Base-by-base conservation (phyloP, 1,140 invertebrate species). In the Lanistes nyassanus region DNA sequence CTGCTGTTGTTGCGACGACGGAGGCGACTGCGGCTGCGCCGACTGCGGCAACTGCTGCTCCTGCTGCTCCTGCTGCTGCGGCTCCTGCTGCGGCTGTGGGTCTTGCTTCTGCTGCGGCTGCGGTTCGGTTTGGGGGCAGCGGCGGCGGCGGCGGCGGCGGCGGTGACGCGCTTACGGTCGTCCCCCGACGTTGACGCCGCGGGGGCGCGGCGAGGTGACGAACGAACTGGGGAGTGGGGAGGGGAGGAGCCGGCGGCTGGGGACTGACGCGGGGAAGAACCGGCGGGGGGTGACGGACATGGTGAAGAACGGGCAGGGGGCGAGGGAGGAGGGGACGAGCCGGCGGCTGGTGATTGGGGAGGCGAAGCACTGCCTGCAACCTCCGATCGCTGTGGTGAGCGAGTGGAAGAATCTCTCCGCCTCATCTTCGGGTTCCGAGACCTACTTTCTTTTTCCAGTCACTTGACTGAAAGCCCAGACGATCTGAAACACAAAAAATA, bases 1-100 rank as follows among this genome's bases (percentile, higher is more conserved):
- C 68, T 76, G 4, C 77, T 70, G 23, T 66, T 51, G 36, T 76
- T 37, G 31, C 70, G 64, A 11, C 81, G 34, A 37, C 76, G 60
- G 19, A 82, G 70, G 42, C 75, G 74, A 5, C 79, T 74, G 39
- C 42, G 53, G 58, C 39, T 39, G 13, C 47, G 21, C 23, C 56
- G 56, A 13, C 68, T 36, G 13, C 42, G 13, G 36, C n/a, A n/a
- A 29, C 56, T 26, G 42, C 74, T 69, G 7, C 36, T 47, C 39
- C 74, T 75, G 21, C 74, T 21, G 37, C 74, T 75, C 29, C 58
- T 75, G 31, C 65, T 68, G 42, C 42, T 47, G 0, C 42, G 42
- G 42, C 42, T 47, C 5, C 42, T 47, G 42, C 42, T 47, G 42
- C 42, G 42, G 42, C 42, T 47, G 42, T 9, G 42, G 9, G 19